A percentile compares a stretch with the other conserved stretches of the same genome.
Conservation (phyloP, 2,113 vertebrate species). For the Catharus fuscescens region DNA sequence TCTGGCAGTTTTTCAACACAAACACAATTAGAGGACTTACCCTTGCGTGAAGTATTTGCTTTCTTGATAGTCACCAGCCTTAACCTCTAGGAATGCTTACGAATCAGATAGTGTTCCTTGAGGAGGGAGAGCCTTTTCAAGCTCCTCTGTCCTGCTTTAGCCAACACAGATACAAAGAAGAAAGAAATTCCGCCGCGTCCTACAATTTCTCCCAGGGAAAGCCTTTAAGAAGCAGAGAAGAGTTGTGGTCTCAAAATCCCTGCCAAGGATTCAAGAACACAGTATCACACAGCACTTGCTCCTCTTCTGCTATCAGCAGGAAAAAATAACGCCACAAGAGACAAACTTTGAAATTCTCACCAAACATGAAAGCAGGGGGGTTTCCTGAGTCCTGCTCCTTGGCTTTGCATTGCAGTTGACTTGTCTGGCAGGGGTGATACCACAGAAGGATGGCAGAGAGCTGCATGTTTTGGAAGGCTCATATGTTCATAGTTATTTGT, state of each 20-base stretch:
- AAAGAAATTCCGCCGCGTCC: not conserved
- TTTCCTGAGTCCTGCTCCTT: not conserved
- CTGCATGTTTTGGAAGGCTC: not conserved
- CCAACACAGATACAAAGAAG: slow-evolving; percentile 38
- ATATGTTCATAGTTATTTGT: not conserved
- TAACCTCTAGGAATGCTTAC: slow-evolving; percentile 74
- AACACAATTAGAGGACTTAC: slow-evolving; percentile 83
- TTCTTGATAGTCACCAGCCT: slow-evolving; percentile 72
- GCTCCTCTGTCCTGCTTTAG: slow-evolving; percentile 28
- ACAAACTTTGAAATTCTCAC: not conserved
- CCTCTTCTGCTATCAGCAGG: not conserved
- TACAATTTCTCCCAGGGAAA: not conserved
- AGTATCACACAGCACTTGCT: not conserved
- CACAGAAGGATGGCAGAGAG: not conserved
- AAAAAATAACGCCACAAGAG: not conserved
- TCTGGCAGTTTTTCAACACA: slow-evolving; percentile 80
- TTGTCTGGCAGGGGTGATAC: not conserved
- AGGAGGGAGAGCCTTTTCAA: slow-evolving; percentile 29
- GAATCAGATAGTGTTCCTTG: slow-evolving; percentile 56
- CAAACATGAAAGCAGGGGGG: not conserved
- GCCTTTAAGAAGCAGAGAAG: not conserved
- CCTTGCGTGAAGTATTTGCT: slow-evolving; percentile 81
- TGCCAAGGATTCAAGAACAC: not conserved
- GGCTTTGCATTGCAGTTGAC: not conserved
- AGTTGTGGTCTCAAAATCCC: not conserved